Base-by-base conservation (phyloP, 2,113 vertebrate genomes). In the Odobenus rosmarus region DNA sequence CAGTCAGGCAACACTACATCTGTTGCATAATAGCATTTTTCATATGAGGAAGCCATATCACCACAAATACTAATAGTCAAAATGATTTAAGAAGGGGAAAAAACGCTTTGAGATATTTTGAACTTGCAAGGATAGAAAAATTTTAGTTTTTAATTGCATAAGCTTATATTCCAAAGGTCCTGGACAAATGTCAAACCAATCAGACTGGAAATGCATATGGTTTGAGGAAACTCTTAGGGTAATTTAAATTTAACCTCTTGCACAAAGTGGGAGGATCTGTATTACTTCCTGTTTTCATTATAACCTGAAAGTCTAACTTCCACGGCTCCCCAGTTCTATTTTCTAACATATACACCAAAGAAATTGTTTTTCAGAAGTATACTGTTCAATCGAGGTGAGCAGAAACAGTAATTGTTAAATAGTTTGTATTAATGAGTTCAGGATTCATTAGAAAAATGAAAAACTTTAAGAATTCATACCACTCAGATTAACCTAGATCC, bases 1-100 rank as follows among this genome's bases (percentile, higher is more conserved):
- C 23, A 74, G 23, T 95, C 95, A 88, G 76, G 88, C 94, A 82
- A 95, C 39, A 0, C 87, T 49, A 69, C 85, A 97, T 95, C 96
- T 96, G 95, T 67, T 77, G 81, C 79, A 88, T 85, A 97, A 96
- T 4, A 93, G 97, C 93, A 89, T 90, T 90, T 84, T 96, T 97
- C 83, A 77, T 26, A 26, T 0, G n/a, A 94, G 96, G 93, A 93
- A 86, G 91, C 79, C 86, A 11, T 49, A 76, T 87, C 90, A 67
- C 96, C 72, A 79, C 67, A 88, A 95, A 88, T 36, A 19, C 64
- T 7, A 83, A 88, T 79, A 83, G 72, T 92, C 96, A 89, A 85
- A 62, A 94, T 97, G 95, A 92, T 96, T 98, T 98, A 81, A 76
- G 83, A 59, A 76, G 33, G 3, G 59, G 10, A 39, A 83, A 94